Base-by-base conservation (phyloP, 2,888 invertebrate species). In the Diploptera punctata region DNA sequence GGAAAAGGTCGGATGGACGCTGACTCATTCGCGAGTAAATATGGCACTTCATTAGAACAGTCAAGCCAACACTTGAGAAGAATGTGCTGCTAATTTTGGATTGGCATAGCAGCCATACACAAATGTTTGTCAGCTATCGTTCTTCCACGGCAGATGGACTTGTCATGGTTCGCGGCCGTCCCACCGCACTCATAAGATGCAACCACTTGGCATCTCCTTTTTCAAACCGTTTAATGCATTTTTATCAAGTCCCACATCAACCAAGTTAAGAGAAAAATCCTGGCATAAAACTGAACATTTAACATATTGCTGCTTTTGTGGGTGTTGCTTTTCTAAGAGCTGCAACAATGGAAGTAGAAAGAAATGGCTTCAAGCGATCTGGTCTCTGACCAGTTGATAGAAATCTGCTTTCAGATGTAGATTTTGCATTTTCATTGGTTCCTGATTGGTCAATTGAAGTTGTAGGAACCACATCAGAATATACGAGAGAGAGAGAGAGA, bases 271-370 rank as follows among this genome's bases (percentile, higher is more conserved):
- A 16, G 54, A 54, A n/a, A 21, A 54, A 54, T 18, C 54, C 54
- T 21, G 54, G 54, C 3, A 2, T 4, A 3, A 2, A 5, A 21
- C 54, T 54, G 54, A 54, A 10, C 21, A 54, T n/a, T n/a, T 5
- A 54, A 16, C 54, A 54, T n/a, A 54, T 54, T 21, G 54, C 54
- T 9, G 10, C 26, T 10, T 54, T 54, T 19, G 26, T 54, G 21
- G 26, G 54, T 21, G 54, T 24, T 7, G 26, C 54, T 5, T 54
- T 54, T 21, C 61, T 31, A 61, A 26, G 33, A 19, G 67, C 24
- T 47, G 67, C 49, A 67, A 67, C 67, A 16, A 67, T 67, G 47
- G 10, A 19, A 24, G 47, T 44, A 33, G 67, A 24, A 4, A 67
- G 44, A 2, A 67, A 47, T 67, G 67, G 47, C 3, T 67, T 67